Evolutionary conservation across 2,797 vertebrate species (phyloP), one percentile per base, ranked within the genome.

Genomic region (Moxostoma hubbsi): DNA sequence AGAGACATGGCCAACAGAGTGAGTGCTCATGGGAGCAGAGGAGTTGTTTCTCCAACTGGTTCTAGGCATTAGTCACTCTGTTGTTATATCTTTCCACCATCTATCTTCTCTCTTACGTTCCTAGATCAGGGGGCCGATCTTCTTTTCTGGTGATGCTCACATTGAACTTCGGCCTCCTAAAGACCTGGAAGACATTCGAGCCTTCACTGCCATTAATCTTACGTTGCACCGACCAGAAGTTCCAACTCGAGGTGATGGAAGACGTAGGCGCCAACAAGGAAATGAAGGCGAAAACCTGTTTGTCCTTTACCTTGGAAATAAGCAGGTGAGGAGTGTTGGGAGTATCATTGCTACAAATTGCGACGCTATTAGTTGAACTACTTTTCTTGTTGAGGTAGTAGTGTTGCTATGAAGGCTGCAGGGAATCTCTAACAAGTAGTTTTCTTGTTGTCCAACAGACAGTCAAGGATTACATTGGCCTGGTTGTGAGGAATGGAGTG

Each of bases 301-400:
- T 83, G 91, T 97, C 55, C 91, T 97, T 87, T 98, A 96, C 82
- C 88, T 97, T 6, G 96, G 96, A 63, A 88, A 93, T 87, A 95
- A 92, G 87, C 85, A 96, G 76, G 96, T 97, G 89, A 86, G 96
- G 83, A 5, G 4, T 5, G 36, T 36, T 36, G 36, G 36, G 4
- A 36, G 36, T 36, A 3, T 36, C 36, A 36, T 36, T 36, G 36
- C 36, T 36, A 36, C 36, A 36, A 36, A 36, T 36, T 36, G 36
- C 36, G 36, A 36, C 0, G 36, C 36, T 36, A 36, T 36, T 36
- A 36, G 36, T 36, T 36, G 3, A 36, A 36, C 2, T 36, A 36
- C 36, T 4, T 36, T 36, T 36, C 36, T 36, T 36, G 36, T 36
- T 36, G 36, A 36, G 36, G 36, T 36, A 36, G 36, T 36, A 36